Conservation (phyloP, 1,140 invertebrate species). For the Cotesia glomerata region DNA sequence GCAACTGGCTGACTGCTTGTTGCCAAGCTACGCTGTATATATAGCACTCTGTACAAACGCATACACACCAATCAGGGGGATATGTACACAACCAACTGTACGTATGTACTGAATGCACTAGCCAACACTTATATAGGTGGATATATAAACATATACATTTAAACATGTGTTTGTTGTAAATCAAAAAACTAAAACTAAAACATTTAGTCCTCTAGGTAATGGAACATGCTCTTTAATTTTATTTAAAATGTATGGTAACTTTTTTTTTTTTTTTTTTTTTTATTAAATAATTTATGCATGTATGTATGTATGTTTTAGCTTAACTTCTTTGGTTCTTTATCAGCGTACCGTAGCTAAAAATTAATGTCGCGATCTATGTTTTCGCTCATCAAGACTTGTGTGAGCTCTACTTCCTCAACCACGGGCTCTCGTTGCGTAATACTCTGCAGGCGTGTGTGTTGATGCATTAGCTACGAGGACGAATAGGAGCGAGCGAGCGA, state of each 20-base stretch:
- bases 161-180: background rate
- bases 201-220: too few relatives aligned
- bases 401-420: slow-evolving; percentile 8
- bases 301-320: too few relatives aligned
- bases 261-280: too few relatives aligned
- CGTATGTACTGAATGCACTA: background rate
- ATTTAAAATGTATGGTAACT: background rate
- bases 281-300: too few relatives aligned
- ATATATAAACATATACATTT: background rate
- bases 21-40: slow-evolving; percentile 60
- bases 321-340: background rate
- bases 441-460: background rate
- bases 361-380: background rate
- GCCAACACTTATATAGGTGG: slow-evolving; percentile 9
- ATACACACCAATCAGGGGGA: slow-evolving; percentile 3
- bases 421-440: slow-evolving; percentile 3
- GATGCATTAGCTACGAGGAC: slow-evolving; percentile 5
- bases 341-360: background rate
- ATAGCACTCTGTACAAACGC: slow-evolving; percentile 39
- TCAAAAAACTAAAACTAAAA: too few relatives aligned
- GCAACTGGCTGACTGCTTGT: slow-evolving; percentile 56
- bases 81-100: background rate
- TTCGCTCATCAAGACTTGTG: background rate
- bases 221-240: background rate
- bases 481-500: background rate